Base-by-base conservation (phyloP, 2,113 vertebrate genomes). In the Stercorarius parasiticus region DNA sequence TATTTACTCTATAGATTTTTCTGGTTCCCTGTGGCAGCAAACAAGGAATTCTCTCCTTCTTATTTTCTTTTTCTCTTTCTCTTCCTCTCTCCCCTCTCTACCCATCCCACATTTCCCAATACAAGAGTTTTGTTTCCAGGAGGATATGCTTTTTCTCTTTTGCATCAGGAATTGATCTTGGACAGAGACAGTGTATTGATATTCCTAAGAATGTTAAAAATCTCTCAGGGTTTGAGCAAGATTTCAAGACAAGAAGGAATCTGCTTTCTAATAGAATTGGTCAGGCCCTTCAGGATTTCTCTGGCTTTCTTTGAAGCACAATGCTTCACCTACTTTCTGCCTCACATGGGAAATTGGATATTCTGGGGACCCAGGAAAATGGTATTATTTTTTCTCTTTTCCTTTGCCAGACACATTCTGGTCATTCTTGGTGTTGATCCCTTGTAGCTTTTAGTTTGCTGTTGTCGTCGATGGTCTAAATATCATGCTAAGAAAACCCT, bases 401-500 rank as follows among this genome's bases (percentile, higher is more conserved):
- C 6, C 17, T 78, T 66, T 4, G 1, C 23, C 13, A 56, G 15
- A 13, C 10, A 40, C 6, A 38, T 34, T 73, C 29, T 43, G 3
- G 13, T 58, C 6, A 52, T 61, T 81, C 36, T 90, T 6, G 0
- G 1, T 73, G 5, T 73, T 73, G n/a, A 17, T 50, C 29, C 23
- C 5, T 47, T 25, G 7, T 1, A 19, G 3, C 2, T 38, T 58
- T 53, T 36, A 22, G 9, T 27, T n/a, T 10, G 4, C 14, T 80
- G 17, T 32, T 79, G 10, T 4, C 36, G 10, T 4, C 36, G 12
- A 16, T 50, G 13, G 25, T 22, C 19, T 72, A 80, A 73, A 59
- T 52, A 30, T 3, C 0, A 3, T 10, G 5, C 6, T 70, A 23
- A 74, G 50, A n/a, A 69, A 77, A 58, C 1, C 3, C 1, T 84